Base-by-base conservation (phyloP, 2,888 invertebrate species). In the Clostera curtula region DNA sequence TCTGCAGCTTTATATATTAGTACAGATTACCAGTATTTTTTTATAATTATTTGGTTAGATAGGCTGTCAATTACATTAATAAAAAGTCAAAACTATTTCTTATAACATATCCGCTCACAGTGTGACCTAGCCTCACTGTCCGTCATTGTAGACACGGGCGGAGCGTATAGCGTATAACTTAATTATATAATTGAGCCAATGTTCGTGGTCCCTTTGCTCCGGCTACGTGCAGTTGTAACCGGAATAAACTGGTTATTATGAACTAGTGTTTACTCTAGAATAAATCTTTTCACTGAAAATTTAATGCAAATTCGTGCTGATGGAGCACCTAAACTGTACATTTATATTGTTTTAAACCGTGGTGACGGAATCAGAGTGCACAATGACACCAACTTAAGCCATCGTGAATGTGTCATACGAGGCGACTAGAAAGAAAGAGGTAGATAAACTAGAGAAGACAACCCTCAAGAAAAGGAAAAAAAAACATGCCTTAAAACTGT, bases 111-210 rank as follows among this genome's bases (percentile, higher is more conserved):
- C 21, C 40, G 47, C 50, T 33, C 1, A 3, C 24, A 43, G 6
- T 43, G 27, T 2, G 22, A 25, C 47, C 33, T 10, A 3, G 37
- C 35, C 37, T 20, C 2, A 18, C 6, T 13, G 6, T 25, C 36
- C 38, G 40, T 41, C 40, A 41, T 43, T 40, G 46, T 40, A 40
- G 49, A 49, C 51, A 55, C 47, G 34, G 41, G 49, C 49, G 44
- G 40, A 45, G 54, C 49, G 49, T 40, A 23, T 34, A 45, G 51
- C 50, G 41, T 54, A 43, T 56, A 59, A 60, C 61, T 59, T 51
- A 55, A 61, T 64, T 61, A 61, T 52, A 56, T 56, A 57, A 56
- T 50, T 53, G 44, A 46, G 48, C 36, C 46, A 32, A 40, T 50
- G 49, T 48, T 51, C 55, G 31, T 33, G 28, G 14, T 15, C 23